These are phyloP conservation scores for Folsomia manolachei DNA, from an alignment of 2,888 invertebrate genomes.

Conservation along the genomic window DNA sequence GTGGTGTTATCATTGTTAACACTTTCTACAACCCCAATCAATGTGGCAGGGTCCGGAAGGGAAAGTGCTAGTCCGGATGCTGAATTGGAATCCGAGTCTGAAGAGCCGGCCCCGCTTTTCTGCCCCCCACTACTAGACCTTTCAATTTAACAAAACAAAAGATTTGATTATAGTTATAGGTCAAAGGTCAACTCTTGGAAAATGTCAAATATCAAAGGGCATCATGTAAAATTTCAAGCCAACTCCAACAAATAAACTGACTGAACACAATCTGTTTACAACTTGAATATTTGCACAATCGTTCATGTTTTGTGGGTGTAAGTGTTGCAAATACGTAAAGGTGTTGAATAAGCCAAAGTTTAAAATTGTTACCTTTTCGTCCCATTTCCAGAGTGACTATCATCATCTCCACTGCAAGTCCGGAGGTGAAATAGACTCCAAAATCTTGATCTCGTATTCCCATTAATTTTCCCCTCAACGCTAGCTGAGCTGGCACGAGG, in stretches of 20 bases:
- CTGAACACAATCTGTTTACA: too few species aligned
- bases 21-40: constrained; percentile 19
- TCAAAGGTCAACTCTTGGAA: too few species aligned
- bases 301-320: too few species aligned
- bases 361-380: background rate
- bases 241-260: too few species aligned
- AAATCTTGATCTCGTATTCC: constrained; percentile 9
- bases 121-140: constrained; percentile 9
- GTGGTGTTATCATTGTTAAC: constrained; percentile 16
- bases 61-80: constrained; percentile 30
- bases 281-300: too few species aligned
- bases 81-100: constrained; percentile 24
- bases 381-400: background rate
- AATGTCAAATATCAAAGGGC: too few species aligned
- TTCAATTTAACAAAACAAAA: background rate
- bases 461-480: background rate
- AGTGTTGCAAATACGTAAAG: too few species aligned
- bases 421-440: constrained; percentile 26
- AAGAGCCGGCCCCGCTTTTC: constrained; percentile 15
- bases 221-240: too few species aligned
- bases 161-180: background rate
- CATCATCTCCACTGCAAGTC: constrained; percentile 26
- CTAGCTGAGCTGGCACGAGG: background rate
- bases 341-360: too few species aligned
- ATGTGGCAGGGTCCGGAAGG: constrained; percentile 39